Percentiles rank a stretch among this genome's conserved stretches.
Conservation (phyloP, 2,113 vertebrate genomes). For the Bos javanicus region DNA sequence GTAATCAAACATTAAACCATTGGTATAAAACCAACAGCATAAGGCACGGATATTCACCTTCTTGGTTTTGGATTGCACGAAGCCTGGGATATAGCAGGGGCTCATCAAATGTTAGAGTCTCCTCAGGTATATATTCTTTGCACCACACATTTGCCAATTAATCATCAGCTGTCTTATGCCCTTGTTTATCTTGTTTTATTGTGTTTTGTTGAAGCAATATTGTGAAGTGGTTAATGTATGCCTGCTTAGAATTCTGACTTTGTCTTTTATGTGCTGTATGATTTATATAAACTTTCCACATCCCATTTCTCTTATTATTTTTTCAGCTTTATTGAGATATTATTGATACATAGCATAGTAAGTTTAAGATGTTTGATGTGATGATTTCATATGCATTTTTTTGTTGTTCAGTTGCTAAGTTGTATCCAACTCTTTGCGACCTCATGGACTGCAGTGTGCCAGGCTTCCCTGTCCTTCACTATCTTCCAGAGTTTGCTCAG, state of each 20-base stretch:
- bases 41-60: neutral
- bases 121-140: neutral
- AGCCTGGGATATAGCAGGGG: neutral
- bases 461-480: neutral
- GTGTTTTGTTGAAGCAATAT: neutral
- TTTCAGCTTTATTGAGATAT: neutral
- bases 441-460: neutral
- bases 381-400: neutral
- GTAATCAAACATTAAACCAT: conserved; percentile 20
- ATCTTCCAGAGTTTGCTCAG: neutral
- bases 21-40: neutral
- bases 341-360: neutral
- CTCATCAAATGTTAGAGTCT: neutral
- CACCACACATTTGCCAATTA: neutral
- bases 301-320: neutral
- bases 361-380: neutral
- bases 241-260: neutral
- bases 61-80: neutral
- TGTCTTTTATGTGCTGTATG: neutral
- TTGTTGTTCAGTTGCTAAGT: neutral
- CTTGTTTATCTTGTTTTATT: neutral
- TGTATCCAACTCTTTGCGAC: neutral
- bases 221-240: neutral
- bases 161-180: no score
- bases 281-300: neutral